Evolutionary conservation across 1,140 invertebrate genomes (phyloP), one percentile per base, ranked within the genome.

Genomic region (Rhagoletis pomonella): DNA sequence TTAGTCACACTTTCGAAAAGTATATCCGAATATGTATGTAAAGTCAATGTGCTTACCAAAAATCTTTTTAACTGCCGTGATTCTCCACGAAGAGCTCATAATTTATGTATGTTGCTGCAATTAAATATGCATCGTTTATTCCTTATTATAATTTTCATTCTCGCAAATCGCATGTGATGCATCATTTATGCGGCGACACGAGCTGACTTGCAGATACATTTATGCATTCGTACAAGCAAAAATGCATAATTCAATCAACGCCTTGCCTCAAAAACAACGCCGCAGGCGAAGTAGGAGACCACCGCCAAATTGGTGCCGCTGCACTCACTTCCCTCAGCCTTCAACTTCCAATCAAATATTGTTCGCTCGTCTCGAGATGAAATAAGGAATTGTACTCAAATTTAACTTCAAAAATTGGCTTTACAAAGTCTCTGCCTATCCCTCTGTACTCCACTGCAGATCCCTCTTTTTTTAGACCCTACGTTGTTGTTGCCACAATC

Each of bases 81-180:
- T 0, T 4, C 12, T 62, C 7, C n/a, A 62, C 12, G 4, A 5
- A 5, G 17, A 67, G 5, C 29, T 39, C 64, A 67, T 67, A 29
- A 67, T 67, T 67, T 67, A 67, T 29, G n/a, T 67, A 67, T 29
- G n/a, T 67, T 9, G 7, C n/a, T 4, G 64, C 64, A 29, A 67
- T 67, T 67, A 67, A 67, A 67, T 67, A 67, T 67, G n/a, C n/a
- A 67, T 67, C 64, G 29, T 67, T 67, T 67, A 19, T 67, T 29
- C 5, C 1, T 29, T 19, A 1, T 9, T 6, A 10, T 67, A 29
- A 67, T 67, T 29, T 39, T 0, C n/a, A 67, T 29, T 19, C 3
- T 4, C 29, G 64, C 64, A 67, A 67, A 29, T 10, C 39, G 29
- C 6, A 29, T 1, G 29, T 67, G 64, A 67, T 67, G 64, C 64